Conservation (phyloP, 2,113 vertebrate species). For the Malurus melanocephalus region DNA sequence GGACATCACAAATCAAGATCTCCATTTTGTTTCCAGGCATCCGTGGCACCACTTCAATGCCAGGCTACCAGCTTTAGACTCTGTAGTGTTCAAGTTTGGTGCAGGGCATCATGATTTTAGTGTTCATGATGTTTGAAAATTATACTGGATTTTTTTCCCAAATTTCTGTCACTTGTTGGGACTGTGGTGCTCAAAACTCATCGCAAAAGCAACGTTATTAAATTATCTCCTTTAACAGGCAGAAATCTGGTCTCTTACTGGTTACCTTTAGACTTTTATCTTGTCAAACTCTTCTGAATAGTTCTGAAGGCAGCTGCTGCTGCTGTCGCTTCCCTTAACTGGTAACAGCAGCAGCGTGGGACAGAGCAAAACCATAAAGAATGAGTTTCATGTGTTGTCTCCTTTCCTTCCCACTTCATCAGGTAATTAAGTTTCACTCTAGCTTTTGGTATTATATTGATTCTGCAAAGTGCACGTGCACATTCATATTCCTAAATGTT, state of each 20-base stretch:
- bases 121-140: background rate
- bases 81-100: background rate
- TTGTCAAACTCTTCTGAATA: background rate
- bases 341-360: background rate
- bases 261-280: background rate
- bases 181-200: background rate
- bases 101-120: background rate
- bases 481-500: background rate
- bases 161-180: background rate
- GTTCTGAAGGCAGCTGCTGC: rapidly evolving
- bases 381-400: rapidly evolving
- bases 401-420: background rate
- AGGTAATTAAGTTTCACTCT: background rate
- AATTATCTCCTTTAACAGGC: background rate
- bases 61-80: background rate
- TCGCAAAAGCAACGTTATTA: background rate
- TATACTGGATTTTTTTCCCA: background rate
- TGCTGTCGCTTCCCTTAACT: background rate
- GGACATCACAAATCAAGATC: background rate
- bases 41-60: background rate
- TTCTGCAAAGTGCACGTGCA: background rate
- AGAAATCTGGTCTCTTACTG: background rate
- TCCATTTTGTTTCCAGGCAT: background rate
- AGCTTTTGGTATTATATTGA: background rate
- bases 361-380: background rate